phyloP scores from a whole-genome alignment of 1,140 invertebrate species.

The Bombus vancouverensis region DNA sequence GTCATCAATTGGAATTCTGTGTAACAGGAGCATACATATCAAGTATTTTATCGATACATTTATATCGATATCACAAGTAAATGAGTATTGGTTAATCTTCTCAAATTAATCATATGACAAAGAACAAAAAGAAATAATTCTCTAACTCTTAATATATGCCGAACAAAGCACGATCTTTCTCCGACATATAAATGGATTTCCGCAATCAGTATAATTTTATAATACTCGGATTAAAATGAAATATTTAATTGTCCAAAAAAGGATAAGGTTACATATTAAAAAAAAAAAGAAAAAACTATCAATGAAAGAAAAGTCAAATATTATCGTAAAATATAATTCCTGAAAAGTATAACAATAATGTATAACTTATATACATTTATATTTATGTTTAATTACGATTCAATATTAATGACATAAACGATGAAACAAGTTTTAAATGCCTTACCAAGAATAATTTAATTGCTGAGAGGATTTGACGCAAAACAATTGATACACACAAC shows the following conservation, averaged over 20 bases:
- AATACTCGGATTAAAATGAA: too few relatives aligned
- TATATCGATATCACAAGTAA: background rate
- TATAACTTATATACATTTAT: background rate
- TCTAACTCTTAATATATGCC: background rate
- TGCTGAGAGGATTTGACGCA: background rate
- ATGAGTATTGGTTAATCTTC: background rate
- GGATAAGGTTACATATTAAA: background rate
- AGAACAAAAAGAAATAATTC: background rate
- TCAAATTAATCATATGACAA: background rate
- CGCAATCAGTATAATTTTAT: background rate
- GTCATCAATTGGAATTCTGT: background rate
- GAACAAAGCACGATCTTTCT: background rate
- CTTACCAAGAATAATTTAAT: background rate
- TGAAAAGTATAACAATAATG: background rate
- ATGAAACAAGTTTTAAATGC: background rate
- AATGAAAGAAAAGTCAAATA: background rate
- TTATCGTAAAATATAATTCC: background rate
- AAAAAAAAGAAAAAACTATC: background rate
- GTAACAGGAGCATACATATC: background rate
- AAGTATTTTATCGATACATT: background rate
- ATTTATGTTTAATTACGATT: background rate
- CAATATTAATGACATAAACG: too few relatives aligned
- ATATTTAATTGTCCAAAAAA: background rate
- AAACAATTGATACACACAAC: background rate
- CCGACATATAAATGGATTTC: background rate